A percentile compares a stretch with the other conserved stretches of the same genome.
Evolutionary conservation across 2,888 invertebrate genomes (phyloP).

Genomic region (Ferdinandea cuprea): DNA sequence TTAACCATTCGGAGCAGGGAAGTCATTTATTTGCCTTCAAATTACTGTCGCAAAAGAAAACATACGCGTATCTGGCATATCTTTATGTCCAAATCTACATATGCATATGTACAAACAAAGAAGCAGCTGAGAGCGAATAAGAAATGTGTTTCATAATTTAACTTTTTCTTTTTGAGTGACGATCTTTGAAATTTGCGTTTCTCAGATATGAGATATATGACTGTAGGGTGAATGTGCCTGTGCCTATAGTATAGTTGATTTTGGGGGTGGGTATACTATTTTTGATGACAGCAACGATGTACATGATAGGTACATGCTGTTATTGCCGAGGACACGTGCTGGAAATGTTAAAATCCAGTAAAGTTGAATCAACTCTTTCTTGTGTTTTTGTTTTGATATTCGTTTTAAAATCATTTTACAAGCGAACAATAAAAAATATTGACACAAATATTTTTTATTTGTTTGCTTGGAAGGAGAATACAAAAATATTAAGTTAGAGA

Average conservation of each 20-base stretch:
- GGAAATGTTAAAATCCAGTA: conserved; percentile 9
- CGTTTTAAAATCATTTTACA: no score
- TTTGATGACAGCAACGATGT: conserved; percentile 37
- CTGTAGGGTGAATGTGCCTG: conserved; percentile 6
- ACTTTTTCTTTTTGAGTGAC: conserved; percentile 34
- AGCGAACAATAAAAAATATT: no score
- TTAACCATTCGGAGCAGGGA: conserved; percentile 10
- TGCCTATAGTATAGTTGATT: background rate
- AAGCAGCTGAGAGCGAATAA: no score
- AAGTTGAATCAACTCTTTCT: conserved; percentile 3
- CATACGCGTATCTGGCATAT: background rate
- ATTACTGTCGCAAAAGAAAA: conserved; percentile 12
- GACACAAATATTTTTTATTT: no score
- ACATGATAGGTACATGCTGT: conserved; percentile 34
- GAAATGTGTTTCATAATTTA: conserved; percentile 35
- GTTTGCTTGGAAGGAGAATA: background rate
- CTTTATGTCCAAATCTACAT: background rate
- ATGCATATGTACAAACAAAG: no score
- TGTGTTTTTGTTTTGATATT: background rate
- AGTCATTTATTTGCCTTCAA: conserved; percentile 23
- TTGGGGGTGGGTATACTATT: background rate
- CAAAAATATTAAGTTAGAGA: no score
- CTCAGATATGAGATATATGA: conserved; percentile 23
- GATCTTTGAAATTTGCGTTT: conserved; percentile 49
- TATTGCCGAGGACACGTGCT: conserved; percentile 13